These are phyloP conservation scores for Drosophila virilis DNA, from an alignment of 1,140 invertebrate genomes.

Conservation along the genomic window DNA sequence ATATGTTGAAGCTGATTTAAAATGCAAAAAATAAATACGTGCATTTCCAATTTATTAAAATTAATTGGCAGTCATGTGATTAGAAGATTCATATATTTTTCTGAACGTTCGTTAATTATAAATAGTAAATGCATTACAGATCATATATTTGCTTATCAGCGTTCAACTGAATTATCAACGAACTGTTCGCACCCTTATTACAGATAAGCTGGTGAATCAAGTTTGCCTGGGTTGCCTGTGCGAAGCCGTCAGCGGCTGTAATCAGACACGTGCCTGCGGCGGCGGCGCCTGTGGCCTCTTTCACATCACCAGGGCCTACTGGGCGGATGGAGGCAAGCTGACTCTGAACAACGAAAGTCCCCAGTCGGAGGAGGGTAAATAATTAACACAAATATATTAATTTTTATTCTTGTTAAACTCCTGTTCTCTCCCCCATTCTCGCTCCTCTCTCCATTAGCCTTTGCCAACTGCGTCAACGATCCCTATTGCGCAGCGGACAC, in stretches of 20 bases:
- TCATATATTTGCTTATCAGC: conserved; percentile 44
- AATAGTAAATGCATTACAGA: conserved; percentile 14
- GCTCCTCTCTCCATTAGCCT: conserved; percentile 85
- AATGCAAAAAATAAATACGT: conserved; percentile 59
- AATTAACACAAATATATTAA: not conserved
- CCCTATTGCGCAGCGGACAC: conserved; percentile 89
- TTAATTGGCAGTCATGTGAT: conserved; percentile 64
- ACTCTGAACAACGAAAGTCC: conserved; percentile 86
- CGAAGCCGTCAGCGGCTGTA: conserved; percentile 91
- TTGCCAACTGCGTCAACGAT: conserved; percentile 89
- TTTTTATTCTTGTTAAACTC: not conserved
- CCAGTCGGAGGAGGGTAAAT: conserved; percentile 77
- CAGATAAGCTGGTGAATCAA: conserved; percentile 84
- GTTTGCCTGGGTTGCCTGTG: conserved; percentile 93
- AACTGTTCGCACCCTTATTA: not conserved
- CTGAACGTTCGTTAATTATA: not conserved
- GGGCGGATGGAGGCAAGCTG: conserved; percentile 93
- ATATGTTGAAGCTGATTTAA: conserved; percentile 45
- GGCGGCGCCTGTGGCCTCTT: conserved; percentile 92
- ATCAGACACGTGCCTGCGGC: conserved; percentile 87
- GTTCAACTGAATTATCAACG: not conserved
- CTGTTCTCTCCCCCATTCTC: not conserved
- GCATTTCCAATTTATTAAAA: conserved; percentile 68
- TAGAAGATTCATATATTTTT: conserved; percentile 14
- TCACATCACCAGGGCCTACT: conserved; percentile 93